Evolutionary conservation across 2,888 invertebrate species (phyloP).

Genomic region (Palloptera scutellata): DNA sequence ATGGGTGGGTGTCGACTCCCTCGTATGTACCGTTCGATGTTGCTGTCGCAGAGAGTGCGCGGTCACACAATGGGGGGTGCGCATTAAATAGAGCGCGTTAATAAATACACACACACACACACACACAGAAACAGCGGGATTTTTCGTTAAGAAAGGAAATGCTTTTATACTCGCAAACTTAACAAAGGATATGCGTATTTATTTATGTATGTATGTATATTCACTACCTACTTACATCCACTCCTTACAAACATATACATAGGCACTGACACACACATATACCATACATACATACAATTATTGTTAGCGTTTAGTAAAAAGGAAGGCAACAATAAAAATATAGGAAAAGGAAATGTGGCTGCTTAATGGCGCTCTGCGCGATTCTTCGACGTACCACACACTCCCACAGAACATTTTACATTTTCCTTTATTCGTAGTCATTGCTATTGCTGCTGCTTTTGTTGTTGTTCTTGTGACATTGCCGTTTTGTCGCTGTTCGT

Average conservation of each 20-base stretch:
- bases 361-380: not conserved
- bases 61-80: conserved; percentile 10
- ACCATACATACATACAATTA: too few relatives aligned
- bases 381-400: not conserved
- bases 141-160: not conserved
- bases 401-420: conserved; percentile 6
- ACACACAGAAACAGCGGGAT: not conserved
- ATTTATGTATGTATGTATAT: conserved; percentile 2
- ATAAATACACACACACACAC: conserved; percentile 9
- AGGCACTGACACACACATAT: too few relatives aligned
- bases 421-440: not conserved
- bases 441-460: not conserved
- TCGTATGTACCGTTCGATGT: too few relatives aligned
- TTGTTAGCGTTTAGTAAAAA: not conserved
- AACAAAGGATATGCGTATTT: not conserved
- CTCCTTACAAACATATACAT: too few relatives aligned
- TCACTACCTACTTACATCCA: too few relatives aligned
- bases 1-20: too few relatives aligned
- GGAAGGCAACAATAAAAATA: not conserved
- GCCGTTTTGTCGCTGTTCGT: not conserved
- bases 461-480: not conserved
- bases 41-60: too few relatives aligned
- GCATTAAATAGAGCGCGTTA: conserved; percentile 28
- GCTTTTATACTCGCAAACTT: not conserved
- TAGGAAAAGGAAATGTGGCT: not conserved